Conservation (phyloP, 2,797 vertebrate species). For the Hemitrygon akajei region DNA sequence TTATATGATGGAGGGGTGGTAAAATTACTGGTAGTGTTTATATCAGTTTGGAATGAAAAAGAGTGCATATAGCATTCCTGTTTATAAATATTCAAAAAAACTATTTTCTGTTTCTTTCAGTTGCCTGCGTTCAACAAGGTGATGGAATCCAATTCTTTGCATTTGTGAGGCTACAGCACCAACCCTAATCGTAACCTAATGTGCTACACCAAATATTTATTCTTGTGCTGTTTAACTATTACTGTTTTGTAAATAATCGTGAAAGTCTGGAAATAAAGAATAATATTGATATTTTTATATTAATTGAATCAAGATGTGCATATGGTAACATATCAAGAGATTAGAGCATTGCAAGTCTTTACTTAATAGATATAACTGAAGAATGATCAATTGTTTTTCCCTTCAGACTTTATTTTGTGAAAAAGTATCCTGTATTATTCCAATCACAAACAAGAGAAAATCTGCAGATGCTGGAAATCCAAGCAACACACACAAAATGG, state of each 20-base stretch:
- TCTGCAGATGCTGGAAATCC: too few relatives aligned
- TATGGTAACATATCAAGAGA: neutral
- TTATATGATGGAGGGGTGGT: too few relatives aligned
- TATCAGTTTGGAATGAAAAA: neutral
- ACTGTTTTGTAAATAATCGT: neutral
- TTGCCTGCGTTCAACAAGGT: too few relatives aligned
- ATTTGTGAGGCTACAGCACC: too few relatives aligned
- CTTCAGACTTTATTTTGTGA: neutral
- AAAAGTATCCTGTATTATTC: neutral
- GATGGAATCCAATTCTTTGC: too few relatives aligned
- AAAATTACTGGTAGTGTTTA: neutral
- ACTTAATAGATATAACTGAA: neutral
- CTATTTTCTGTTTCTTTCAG: neutral
- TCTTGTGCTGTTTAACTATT: neutral
- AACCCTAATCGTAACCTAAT: too few relatives aligned
- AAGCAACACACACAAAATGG: too few relatives aligned
- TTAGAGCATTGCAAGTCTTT: neutral
- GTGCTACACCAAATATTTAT: neutral
- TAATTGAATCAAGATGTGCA: neutral
- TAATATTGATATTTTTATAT: neutral
- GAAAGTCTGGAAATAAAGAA: neutral
- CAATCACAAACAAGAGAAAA: too few relatives aligned
- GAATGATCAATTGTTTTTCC: neutral
- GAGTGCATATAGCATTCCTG: neutral
- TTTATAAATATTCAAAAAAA: neutral